Base-by-base conservation (phyloP, 2,113 vertebrate genomes). In the Strix aluco region DNA sequence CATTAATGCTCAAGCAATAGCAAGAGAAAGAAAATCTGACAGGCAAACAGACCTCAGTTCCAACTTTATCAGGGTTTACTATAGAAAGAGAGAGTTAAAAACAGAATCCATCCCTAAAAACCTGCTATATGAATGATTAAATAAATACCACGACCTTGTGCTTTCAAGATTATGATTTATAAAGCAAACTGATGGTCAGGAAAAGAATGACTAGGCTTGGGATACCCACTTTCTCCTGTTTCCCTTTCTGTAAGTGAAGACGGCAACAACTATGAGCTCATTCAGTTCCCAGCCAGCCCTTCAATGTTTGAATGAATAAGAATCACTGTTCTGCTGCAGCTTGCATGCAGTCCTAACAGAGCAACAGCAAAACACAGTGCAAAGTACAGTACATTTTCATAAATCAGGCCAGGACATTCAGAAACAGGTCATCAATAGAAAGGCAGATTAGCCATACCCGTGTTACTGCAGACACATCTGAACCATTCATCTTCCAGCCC, bases 251-350 rank as follows among this genome's bases (percentile, higher is more conserved):
- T 5, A 13, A 73, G 89, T 15, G 83, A 13, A 58, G 91, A 22
- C 2, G 0, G 78, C 88, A 59, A 54, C 52, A 79, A 34, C 81
- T 57, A 42, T 91, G 95, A 91, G 95, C 91, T 95, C 94, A 86
- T 62, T 72, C 80, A 71, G 91, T 5, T 93, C 95, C 94, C 95
- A 84, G 96, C 75, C 96, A 96, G 94, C 95, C 92, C 95, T 95
- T 79, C 82, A 54, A 58, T 47, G 34, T 13, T 81, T 13, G 75
- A 77, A 95, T 95, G 92, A 95, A 93, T 89, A 79, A 94, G 86
- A 90, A 47, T 58, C 92, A 91, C 63, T 93, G 96, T 63, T 87
- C 77, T 34, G 88, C 81, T 96, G 95, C 94, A 93, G 94, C 51
- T 91, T 79, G 94, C 95, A 93, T 52, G 91, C 94, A 94, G 83